Evolutionary conservation across 2,888 invertebrate genomes (phyloP).

Genomic region (Hyposoter dolosus): DNA sequence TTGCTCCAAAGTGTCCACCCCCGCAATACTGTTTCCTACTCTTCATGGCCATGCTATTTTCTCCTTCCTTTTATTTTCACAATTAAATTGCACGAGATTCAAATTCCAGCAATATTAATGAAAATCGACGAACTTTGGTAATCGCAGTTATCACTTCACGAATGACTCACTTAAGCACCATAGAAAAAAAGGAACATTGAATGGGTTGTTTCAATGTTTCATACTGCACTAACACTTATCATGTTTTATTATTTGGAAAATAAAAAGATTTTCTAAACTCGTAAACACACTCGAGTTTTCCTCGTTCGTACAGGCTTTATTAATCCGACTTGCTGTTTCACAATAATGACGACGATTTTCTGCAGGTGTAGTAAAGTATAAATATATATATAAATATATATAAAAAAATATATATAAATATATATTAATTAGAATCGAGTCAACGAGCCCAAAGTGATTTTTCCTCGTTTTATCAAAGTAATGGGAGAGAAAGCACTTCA

Average conservation of each 20-base stretch:
- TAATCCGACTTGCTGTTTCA: neutral
- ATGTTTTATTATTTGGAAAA: neutral
- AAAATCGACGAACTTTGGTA: conserved; percentile 22
- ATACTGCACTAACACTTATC: conserved; percentile 29
- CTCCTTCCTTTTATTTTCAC: conserved; percentile 6
- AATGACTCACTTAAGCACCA: neutral
- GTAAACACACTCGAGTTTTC: neutral
- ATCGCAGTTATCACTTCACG: conserved; percentile 25
- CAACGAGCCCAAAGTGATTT: conserved; percentile 53
- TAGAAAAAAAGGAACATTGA: neutral
- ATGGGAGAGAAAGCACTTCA: conserved; percentile 53
- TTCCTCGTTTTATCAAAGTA: conserved; percentile 36
- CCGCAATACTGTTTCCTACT: conserved; percentile 82
- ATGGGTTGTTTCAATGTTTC: neutral
- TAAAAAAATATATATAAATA: neutral
- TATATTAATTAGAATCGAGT: conserved; percentile 35
- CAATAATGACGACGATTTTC: neutral
- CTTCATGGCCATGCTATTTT: conserved; percentile 82
- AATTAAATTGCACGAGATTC: conserved; percentile 1
- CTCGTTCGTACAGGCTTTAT: neutral
- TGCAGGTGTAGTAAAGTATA: neutral
- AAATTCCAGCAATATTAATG: neutral
- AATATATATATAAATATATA: neutral
- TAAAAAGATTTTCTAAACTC: neutral
- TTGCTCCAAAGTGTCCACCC: conserved; percentile 77